phyloP scores from a whole-genome alignment of 2,888 invertebrate species.

The Tachina fera region DNA sequence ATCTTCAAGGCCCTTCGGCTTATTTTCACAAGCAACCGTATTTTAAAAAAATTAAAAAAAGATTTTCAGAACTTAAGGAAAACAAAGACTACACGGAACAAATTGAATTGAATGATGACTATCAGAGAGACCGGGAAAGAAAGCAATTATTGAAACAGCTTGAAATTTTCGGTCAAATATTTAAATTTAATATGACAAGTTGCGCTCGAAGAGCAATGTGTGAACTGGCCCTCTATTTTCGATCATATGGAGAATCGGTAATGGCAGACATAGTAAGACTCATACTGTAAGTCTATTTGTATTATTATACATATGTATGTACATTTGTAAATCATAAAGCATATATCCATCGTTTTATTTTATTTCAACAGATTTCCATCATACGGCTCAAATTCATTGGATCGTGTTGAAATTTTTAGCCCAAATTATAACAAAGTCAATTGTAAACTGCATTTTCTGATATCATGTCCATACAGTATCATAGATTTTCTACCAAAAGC shows the following conservation, averaged over 20 bases:
- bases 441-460: constrained; percentile 68
- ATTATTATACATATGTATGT: background rate
- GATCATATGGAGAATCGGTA: constrained; percentile 85
- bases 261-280: constrained; percentile 86
- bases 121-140: constrained; percentile 76
- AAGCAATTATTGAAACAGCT: constrained; percentile 76
- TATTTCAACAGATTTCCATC: constrained; percentile 31
- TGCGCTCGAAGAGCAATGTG: constrained; percentile 88
- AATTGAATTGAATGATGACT: constrained; percentile 70
- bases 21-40: constrained; percentile 32
- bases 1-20: background rate
- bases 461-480: constrained; percentile 74
- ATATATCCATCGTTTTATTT: background rate
- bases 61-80: background rate
- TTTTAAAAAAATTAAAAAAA: constrained; percentile 30
- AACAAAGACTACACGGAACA: constrained; percentile 18
- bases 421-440: constrained; percentile 1
- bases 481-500: constrained; percentile 71
- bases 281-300: constrained; percentile 84
- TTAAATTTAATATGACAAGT: constrained; percentile 74
- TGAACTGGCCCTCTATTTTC: constrained; percentile 85
- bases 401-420: background rate
- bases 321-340: background rate
- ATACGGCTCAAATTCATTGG: background rate
- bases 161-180: constrained; percentile 74